Evolutionary conservation across 1,140 invertebrate species (phyloP).

Genomic region (Cyphomyrmex costatus): DNA sequence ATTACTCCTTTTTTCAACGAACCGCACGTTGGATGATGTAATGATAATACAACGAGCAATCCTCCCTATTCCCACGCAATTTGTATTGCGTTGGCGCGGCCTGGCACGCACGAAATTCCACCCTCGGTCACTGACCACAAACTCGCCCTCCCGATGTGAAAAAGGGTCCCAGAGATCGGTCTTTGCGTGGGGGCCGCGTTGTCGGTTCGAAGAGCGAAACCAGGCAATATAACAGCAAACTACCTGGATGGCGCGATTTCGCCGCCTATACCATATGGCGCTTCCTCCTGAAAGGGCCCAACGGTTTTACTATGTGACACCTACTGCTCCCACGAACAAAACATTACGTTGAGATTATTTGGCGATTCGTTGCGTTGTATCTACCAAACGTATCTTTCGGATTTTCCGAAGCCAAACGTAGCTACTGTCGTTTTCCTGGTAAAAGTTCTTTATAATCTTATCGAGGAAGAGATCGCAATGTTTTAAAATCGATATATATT

Average conservation of each 20-base stretch:
- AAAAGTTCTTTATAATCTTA: background rate
- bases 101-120: conserved; percentile 74
- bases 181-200: conserved; percentile 67
- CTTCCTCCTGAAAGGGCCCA: conserved; percentile 69
- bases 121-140: conserved; percentile 42
- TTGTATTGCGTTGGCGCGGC: conserved; percentile 75
- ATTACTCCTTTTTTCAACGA: conserved; percentile 54
- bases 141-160: conserved; percentile 60
- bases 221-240: conserved; percentile 67
- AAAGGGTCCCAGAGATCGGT: conserved; percentile 52
- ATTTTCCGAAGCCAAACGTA: background rate
- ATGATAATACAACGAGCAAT: conserved; percentile 67
- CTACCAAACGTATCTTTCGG: background rate
- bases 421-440: background rate
- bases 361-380: background rate
- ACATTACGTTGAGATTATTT: conserved; percentile 39
- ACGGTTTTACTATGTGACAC: conserved; percentile 76
- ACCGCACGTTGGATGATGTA: conserved; percentile 69
- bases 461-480: background rate
- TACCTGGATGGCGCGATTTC: conserved; percentile 41
- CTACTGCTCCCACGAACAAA: conserved; percentile 28
- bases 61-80: conserved; percentile 79
- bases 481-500: background rate
- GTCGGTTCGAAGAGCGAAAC: conserved; percentile 49
- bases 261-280: conserved; percentile 80